Base-by-base conservation (phyloP, 2,888 invertebrate genomes). In the Molanna angustata region DNA sequence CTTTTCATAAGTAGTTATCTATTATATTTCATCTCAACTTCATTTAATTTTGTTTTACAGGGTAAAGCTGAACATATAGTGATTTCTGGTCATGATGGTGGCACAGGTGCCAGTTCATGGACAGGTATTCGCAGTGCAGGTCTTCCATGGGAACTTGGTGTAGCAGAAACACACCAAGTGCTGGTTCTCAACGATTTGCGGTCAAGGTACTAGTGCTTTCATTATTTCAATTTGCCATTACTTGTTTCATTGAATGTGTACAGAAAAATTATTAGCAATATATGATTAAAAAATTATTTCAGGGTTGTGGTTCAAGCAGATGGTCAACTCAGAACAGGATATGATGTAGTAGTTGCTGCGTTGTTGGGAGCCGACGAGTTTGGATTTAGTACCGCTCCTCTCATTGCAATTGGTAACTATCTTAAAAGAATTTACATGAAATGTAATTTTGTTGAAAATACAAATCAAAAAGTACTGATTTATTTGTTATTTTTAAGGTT, bases 71-170 rank as follows among this genome's bases (percentile, higher is more conserved):
- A 98, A 67, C 98, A 98, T 71, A 94, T 99, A 62, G 95, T 95
- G 19, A 96, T 99, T 61, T 97, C 97, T 1, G 99, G 99, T 0
- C 98, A 99, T 73, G 99, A 99, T 75, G 99, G 99, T 56, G 98
- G 99, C 48, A 99, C 99, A 13, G 99, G 99, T 22, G 99, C 98
- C 40, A 94, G 94, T 67, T 94, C 94, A 52, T 98, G 98, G 98
- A 99, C 98, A 0, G 98, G 98, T 62, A 98, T 99, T 67, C 99
- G 99, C 76, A 84, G 88, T 60, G 98, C 99, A 35, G 99, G 99
- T 41, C 77, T 98, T 57, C 98, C 99, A 0, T 99, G 98, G 98
- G 99, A 99, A 74, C 78, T 99, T 65, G 99, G 99, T 49, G 83
- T 99, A 39, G 93, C 98, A 2, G 99, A 99, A 77, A 98, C 98